Base-by-base conservation (phyloP, 2,797 vertebrate genomes). In the Paguma larvata region DNA sequence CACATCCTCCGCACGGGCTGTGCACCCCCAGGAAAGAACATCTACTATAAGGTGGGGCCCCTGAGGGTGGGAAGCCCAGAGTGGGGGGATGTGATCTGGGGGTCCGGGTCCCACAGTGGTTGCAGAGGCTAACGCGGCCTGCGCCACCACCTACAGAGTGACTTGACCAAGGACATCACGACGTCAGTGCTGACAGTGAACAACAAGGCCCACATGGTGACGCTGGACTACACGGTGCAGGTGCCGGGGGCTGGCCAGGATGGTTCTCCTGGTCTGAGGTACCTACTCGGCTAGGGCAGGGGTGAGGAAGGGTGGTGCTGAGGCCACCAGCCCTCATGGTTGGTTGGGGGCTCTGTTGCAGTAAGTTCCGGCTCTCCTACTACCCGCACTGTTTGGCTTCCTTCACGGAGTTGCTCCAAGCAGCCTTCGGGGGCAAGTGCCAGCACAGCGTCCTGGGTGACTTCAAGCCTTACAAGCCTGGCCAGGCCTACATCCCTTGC, bases 321-420 rank as follows among this genome's bases (percentile, higher is more conserved):
- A 73, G 70, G 48, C 44, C 44, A 14, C n/a, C 30, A 4, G 5
- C 0, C 93, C 95, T 98, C 94, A 98, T 0, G 18, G 0, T 41
- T 18, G 63, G n/a, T 30, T 53, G 72, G 82, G 63, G 86, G 48
- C 65, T 96, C 84, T 98, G 73, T 97, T 98, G 1, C 98, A 99
- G 99, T 98, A 99, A 99, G 97, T 99, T 99, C 98, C 99, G 99
- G 30, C 99, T 99, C 88, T 99, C 99, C 0, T 99, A 99, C 98
- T 99, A 99, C 98, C 99, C 99, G 0, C 99, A 99, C 97, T 97
- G 98, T 9, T 98, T 99, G 99, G 99, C 99, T 13, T 99, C 98
- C 98, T 99, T 99, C 98, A 99, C 98, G 0, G 98, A 98, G 51
- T 97, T 99, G 84, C 99, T 99, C 91, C 99, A 88, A 38, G 99